Evolutionary conservation across 2,797 vertebrate species (phyloP).

Genomic region (Neopelma chrysocephalum): DNA sequence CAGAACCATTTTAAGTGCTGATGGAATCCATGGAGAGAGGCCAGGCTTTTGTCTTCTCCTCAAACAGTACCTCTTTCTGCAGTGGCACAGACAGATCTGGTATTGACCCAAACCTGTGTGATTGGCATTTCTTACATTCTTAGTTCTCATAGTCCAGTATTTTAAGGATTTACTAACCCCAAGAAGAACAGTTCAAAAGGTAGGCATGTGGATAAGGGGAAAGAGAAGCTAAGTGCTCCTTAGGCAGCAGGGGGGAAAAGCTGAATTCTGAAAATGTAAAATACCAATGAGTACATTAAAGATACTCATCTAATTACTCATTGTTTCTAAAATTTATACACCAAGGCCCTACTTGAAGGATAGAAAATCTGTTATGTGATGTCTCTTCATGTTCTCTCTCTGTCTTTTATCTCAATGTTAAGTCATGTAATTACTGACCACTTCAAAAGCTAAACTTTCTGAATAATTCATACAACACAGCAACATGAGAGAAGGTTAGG

Average conservation of each 20-base stretch:
- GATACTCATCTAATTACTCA: not conserved
- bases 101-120: not conserved
- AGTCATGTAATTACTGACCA: conserved; percentile 49
- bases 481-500: not conserved
- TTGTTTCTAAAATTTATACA: conserved; percentile 10
- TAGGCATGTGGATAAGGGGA: not conserved
- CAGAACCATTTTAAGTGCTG: not conserved
- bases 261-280: conserved; percentile 28
- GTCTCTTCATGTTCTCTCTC: not conserved
- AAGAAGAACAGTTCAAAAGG: not conserved
- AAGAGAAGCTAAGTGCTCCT: not conserved
- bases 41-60: not conserved
- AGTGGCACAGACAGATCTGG: not conserved
- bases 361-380: not conserved
- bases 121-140: not conserved
- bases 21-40: not conserved
- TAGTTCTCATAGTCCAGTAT: not conserved
- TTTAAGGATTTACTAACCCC: not conserved
- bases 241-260: not conserved
- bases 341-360: not conserved
- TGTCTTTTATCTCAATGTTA: conserved; percentile 11
- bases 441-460: conserved; percentile 56
- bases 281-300: not conserved
- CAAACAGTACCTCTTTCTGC: not conserved
- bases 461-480: conserved; percentile 36